phyloP scores from a whole-genome alignment of 2,113 vertebrate genomes.

The Saguinus midas region DNA sequence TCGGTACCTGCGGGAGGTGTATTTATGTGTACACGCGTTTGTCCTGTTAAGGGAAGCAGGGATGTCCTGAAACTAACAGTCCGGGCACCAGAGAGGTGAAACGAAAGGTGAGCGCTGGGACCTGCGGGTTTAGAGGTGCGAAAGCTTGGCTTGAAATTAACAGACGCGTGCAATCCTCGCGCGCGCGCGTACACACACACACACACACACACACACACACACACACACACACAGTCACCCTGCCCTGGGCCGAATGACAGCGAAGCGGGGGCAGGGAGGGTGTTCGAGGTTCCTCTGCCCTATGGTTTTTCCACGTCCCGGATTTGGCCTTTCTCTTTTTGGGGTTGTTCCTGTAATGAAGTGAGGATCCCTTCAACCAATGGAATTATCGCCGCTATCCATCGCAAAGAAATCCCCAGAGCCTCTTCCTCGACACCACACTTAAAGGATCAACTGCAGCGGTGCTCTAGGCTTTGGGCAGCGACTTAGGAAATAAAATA shows the following conservation, averaged over 20 bases:
- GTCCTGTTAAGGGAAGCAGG: background rate
- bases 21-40: background rate
- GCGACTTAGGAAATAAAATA: slow-evolving; percentile 73
- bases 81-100: background rate
- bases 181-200: background rate
- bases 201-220: background rate
- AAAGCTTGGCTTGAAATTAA: slow-evolving; percentile 73
- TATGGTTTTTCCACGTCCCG: background rate
- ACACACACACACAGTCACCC: background rate
- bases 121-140: slow-evolving; percentile 15
- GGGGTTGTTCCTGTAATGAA: background rate
- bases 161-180: slow-evolving; percentile 68
- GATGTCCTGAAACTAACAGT: background rate
- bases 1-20: background rate
- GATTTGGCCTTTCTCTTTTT: background rate
- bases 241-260: slow-evolving; percentile 3
- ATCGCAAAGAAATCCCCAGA: background rate
- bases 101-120: slow-evolving; percentile 17
- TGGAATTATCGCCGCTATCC: background rate
- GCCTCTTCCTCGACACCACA: background rate
- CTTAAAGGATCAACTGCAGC: slow-evolving; percentile 64
- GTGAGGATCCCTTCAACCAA: slow-evolving; percentile 34
- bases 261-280: background rate
- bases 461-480: slow-evolving; percentile 63
- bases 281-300: background rate